Conservation (phyloP, 2,113 vertebrate species). For the Bujurquina vittata region DNA sequence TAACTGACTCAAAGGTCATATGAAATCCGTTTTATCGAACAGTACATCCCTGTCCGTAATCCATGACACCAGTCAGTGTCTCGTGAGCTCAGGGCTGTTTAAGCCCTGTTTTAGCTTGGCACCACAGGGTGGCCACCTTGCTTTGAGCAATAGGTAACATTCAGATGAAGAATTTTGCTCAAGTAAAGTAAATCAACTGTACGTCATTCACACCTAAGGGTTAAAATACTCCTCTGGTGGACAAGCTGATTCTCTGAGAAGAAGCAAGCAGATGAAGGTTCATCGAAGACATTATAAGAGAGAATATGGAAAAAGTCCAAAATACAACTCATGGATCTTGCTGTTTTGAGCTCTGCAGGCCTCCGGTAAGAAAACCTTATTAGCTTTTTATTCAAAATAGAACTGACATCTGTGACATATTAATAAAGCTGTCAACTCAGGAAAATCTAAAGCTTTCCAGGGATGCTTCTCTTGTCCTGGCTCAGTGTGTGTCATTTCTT, state of each 20-base stretch:
- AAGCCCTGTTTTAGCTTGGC: neutral
- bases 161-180: conserved; percentile 67
- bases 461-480: neutral
- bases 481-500: neutral
- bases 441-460: conserved; percentile 2
- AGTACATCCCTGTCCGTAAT: neutral
- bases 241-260: conserved; percentile 38
- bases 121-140: conserved; percentile 44
- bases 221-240: conserved; percentile 20
- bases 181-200: conserved; percentile 58
- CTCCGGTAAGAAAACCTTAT: conserved; percentile 81
- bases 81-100: neutral
- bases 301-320: conserved; percentile 82
- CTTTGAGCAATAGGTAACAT: conserved; percentile 54
- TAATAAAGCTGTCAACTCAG: neutral
- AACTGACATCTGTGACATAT: conserved; percentile 24
- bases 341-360: conserved; percentile 79
- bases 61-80: neutral
- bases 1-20: conserved; percentile 4
- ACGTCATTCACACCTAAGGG: conserved; percentile 67
- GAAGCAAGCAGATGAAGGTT: conserved; percentile 15
- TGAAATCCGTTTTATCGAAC: neutral
- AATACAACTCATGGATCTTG: conserved; percentile 80
- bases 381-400: conserved; percentile 27
- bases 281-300: conserved; percentile 71